Conservation (phyloP, 92 coral and sea anemone species). For the Bergia sp. region DNA sequence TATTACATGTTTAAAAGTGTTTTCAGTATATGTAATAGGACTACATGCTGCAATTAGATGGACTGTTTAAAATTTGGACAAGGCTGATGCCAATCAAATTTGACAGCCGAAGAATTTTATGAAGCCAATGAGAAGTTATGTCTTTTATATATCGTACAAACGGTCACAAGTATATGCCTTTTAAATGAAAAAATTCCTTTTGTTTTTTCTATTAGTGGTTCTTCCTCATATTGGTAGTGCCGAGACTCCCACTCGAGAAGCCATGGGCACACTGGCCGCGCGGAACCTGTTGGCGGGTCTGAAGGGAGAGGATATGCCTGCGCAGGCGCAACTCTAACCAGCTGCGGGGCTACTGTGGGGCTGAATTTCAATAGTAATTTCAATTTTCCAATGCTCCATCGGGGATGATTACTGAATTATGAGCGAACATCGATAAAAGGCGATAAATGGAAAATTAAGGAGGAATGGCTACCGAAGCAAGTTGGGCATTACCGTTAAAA, state of each 20-base stretch:
- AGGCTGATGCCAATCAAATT: too few relatives aligned
- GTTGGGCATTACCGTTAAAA: background rate
- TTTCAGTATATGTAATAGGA: too few relatives aligned
- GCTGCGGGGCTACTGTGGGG: background rate
- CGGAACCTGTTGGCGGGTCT: slow-evolving; percentile 53
- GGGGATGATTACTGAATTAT: background rate
- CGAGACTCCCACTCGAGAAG: slow-evolving; percentile 57
- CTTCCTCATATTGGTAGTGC: slow-evolving; percentile 66
- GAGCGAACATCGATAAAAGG: background rate
- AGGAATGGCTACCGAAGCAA: background rate
- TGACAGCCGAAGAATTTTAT: too few relatives aligned
- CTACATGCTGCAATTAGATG: too few relatives aligned
- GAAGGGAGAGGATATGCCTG: slow-evolving; percentile 52
- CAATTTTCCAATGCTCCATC: background rate
- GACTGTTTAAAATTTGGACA: too few relatives aligned
- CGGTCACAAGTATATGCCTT: too few relatives aligned
- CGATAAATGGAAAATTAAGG: background rate
- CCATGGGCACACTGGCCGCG: slow-evolving; percentile 57
- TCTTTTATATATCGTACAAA: background rate
- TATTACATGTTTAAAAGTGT: too few relatives aligned
- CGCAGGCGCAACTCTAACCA: slow-evolving; percentile 46
- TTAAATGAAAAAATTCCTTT: background rate
- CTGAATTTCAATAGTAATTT: background rate
- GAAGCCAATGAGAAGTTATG: too few relatives aligned
- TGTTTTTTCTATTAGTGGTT: slow-evolving; percentile 25